Base-by-base conservation (phyloP, 2,888 invertebrate genomes). In the Schizaphis graminum region DNA sequence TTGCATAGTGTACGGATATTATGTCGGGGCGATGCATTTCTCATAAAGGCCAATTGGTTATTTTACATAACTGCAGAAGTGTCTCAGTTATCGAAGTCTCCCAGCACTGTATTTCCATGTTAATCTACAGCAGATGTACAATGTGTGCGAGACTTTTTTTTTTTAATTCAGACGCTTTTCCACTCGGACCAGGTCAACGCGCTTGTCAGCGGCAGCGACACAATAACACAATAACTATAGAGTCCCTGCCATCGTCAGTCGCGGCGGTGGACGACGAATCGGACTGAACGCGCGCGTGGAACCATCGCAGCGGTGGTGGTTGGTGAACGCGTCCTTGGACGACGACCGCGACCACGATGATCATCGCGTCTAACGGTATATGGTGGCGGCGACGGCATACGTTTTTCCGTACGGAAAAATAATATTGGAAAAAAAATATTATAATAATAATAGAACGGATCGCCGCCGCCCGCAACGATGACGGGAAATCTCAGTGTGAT, bases 281-380 rank as follows among this genome's bases (percentile, higher is more conserved):
- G 35, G 77, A 77, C 35, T 21, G 21, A 77, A 77, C 21, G 77
- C 35, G 35, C 21, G 35, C 77, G 35, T 35, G 77, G 77, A 77
- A 35, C 77, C 21, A 77, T 24, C 35, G 35, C 8, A 35, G 21
- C 35, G 0, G 67, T 13, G 67, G 16, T 67, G 77, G 35, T 35
- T 35, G 35, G 77, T 77, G 35, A 35, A 35, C 77, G 77, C 89
- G 89, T 89, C 90, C 90, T 90, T 90, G 90, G 90, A 90, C 89
- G 57, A 89, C 87, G 87, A 88, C 86, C 86, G 86, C 89, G 89
- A 89, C 61, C 57, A 26, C 26, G 61, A 90, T 90, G 47, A 90
- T 28, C 56, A 49, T 21, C 2, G 87, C 10, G 24, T 41, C 89
- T 41, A 41, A 89, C 89, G 89, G 53, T 89, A 77, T 77, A 77